These are phyloP conservation scores for Plagiodera versicolora DNA, from an alignment of 2,888 invertebrate species.

Conservation along the genomic window DNA sequence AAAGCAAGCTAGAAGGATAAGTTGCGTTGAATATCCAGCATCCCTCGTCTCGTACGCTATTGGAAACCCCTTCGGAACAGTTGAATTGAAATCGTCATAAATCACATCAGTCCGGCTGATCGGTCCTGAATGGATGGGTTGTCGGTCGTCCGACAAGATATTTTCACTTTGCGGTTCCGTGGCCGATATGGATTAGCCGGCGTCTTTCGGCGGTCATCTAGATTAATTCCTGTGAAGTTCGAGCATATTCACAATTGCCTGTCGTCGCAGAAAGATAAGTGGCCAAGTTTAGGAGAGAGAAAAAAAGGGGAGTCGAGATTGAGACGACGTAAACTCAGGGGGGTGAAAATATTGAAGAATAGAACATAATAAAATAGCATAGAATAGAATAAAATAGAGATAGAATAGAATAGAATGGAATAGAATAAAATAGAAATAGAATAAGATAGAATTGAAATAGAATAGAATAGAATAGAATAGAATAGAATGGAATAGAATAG, in stretches of 20 bases:
- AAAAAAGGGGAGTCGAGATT: no score
- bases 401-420: no score
- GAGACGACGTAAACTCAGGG: no score
- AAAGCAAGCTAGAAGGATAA: no score
- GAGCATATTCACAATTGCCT: conserved; percentile 46
- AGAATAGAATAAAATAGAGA: no score
- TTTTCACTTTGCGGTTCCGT: not conserved
- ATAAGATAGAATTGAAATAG: no score
- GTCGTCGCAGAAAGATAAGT: conserved; percentile 50
- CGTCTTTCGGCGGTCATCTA: conserved; percentile 32
- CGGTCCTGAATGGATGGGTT: not conserved
- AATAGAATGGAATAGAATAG: no score
- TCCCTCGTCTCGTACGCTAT: not conserved
- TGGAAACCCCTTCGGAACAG: not conserved
- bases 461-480: no score
- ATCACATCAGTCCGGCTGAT: not conserved
- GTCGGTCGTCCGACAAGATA: not conserved
- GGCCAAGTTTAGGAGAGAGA: conserved; percentile 41
- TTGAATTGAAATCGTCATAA: not conserved
- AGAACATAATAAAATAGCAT: no score
- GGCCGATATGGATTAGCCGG: not conserved
- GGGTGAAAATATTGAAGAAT: no score
- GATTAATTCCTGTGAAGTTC: conserved; percentile 42
- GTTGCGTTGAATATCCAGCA: no score
- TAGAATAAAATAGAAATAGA: no score